Percentiles rank a stretch among this genome's conserved stretches.
Evolutionary conservation across 2,113 vertebrate genomes (phyloP).

Genomic region (Taxidea taxus): DNA sequence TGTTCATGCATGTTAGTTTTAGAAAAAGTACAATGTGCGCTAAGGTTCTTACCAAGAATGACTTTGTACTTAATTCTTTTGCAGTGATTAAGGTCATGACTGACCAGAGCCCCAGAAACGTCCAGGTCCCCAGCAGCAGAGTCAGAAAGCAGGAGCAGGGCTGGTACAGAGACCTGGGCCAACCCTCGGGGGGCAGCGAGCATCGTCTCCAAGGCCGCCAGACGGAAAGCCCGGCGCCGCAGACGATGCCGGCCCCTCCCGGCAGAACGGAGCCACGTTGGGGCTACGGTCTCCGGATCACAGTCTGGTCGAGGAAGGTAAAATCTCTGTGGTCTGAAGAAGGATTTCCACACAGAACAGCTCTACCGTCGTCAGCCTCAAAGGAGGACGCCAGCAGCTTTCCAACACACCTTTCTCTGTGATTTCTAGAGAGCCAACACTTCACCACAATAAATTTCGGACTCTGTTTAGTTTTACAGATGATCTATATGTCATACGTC

Average conservation of each 20-base stretch:
- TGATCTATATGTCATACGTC: background rate
- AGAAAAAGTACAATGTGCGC: background rate
- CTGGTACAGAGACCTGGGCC: background rate
- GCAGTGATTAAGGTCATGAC: background rate
- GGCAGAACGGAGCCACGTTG: background rate
- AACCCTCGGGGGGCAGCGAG: too few relatives aligned
- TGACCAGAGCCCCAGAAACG: background rate
- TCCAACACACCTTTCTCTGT: background rate
- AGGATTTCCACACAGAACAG: background rate
- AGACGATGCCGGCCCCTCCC: background rate
- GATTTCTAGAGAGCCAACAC: background rate
- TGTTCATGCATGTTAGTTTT: too few relatives aligned
- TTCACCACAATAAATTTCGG: background rate
- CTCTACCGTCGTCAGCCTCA: background rate
- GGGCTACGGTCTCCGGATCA: background rate
- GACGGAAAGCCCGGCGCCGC: background rate
- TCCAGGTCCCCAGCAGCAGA: background rate
- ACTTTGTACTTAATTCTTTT: background rate
- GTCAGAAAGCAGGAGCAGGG: background rate
- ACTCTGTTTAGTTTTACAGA: background rate
- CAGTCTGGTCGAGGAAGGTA: background rate
- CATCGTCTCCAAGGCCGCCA: background rate
- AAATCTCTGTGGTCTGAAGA: background rate
- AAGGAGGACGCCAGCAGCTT: background rate
- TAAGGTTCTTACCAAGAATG: background rate